A percentile compares a stretch with the other conserved stretches of the same genome.
phyloP scores from a whole-genome alignment of 2,888 invertebrate genomes.

The Heteromurus nitidus region DNA sequence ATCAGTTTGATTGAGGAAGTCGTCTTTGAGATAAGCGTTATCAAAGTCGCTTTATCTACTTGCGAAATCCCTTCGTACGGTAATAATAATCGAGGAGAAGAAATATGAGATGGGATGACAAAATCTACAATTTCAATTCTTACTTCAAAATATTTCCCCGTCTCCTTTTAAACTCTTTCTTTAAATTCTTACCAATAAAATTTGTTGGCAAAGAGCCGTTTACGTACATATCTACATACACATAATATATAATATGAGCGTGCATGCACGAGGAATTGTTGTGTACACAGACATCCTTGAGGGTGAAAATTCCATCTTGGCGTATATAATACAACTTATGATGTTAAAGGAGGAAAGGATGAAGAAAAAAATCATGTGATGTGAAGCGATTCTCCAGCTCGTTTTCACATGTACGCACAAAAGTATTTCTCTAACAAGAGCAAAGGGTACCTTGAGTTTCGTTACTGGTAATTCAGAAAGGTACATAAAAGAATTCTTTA shows the following conservation, averaged over 20 bases:
- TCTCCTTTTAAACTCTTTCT: conserved; percentile 18
- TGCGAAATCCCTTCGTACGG: too few relatives aligned
- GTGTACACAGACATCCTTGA: background rate
- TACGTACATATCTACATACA: background rate
- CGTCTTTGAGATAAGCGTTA: too few relatives aligned
- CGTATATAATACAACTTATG: background rate
- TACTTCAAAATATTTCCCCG: conserved; percentile 34
- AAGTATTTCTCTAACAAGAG: too few relatives aligned
- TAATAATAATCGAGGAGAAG: background rate
- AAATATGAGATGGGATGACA: conserved; percentile 34
- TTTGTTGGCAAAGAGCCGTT: conserved; percentile 27
- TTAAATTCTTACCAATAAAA: conserved; percentile 1
- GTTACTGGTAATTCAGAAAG: background rate
- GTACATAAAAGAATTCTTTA: background rate
- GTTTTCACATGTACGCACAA: background rate
- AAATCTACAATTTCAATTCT: conserved; percentile 51
- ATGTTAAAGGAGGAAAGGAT: background rate
- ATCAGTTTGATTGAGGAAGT: too few relatives aligned
- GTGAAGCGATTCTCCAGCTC: background rate
- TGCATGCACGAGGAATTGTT: conserved; percentile 21
- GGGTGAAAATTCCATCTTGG: background rate
- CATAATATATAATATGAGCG: too few relatives aligned
- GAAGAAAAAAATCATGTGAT: background rate
- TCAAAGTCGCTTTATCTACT: too few relatives aligned
- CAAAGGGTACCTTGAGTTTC: background rate